Conservation (phyloP, 2,888 invertebrate genomes). For the Megalurothrips usitatus region DNA sequence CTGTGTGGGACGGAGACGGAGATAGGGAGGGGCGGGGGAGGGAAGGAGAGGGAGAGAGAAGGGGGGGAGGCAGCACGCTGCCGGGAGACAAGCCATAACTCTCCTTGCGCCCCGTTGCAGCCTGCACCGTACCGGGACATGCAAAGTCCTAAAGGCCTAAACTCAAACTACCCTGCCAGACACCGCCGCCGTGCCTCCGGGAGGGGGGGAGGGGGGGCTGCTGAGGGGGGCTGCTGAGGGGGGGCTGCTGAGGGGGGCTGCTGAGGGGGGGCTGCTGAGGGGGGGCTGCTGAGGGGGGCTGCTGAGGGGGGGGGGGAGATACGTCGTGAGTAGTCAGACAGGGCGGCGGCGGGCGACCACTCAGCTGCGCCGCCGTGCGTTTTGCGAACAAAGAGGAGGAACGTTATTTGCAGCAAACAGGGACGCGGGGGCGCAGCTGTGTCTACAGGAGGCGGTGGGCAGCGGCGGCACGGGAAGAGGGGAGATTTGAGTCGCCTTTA, state of each 20-base stretch:
- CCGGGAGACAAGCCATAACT: constrained; percentile 21
- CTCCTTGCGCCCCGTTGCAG: not conserved
- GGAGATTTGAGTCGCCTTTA: not conserved
- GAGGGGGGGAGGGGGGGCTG: no score
- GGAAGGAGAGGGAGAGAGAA: not conserved
- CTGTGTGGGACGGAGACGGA: not conserved
- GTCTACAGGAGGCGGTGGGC: not conserved
- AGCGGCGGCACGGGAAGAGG: not conserved
- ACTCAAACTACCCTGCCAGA: constrained; percentile 22
- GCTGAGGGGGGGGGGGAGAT: no score
- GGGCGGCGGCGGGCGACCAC: no score
- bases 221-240: no score
- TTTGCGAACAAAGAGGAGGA: not conserved
- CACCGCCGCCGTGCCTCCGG: no score
- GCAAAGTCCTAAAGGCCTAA: constrained; percentile 19
- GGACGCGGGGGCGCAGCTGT: not conserved
- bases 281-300: no score
- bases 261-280: no score
- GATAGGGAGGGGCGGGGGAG: not conserved
- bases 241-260: no score
- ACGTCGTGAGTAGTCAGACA: no score
- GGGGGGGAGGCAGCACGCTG: not conserved
- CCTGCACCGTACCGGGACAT: constrained; percentile 9
- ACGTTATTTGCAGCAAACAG: not conserved
- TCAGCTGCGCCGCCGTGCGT: no score